A percentile compares a stretch with the other conserved stretches of the same genome.
Conservation (phyloP, 2,113 vertebrate genomes). For the Onychostoma macrolepis region DNA sequence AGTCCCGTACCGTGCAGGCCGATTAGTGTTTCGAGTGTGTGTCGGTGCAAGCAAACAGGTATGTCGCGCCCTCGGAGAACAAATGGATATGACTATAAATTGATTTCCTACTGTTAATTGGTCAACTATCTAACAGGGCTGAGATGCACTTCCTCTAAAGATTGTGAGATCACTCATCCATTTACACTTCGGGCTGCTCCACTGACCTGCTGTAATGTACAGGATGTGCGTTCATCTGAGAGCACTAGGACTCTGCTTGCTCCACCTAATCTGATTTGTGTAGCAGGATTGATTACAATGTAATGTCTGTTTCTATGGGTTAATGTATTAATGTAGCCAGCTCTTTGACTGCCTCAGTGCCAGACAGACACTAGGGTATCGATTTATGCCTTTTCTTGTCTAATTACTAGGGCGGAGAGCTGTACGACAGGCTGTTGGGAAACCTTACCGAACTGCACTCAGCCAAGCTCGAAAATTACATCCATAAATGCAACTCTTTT, state of each 20-base stretch:
- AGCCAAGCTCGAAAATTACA: slow-evolving; percentile 23
- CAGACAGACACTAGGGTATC: slow-evolving; percentile 71
- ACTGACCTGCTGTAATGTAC: slow-evolving; percentile 67
- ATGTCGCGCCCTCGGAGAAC: neutral
- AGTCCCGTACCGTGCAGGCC: neutral
- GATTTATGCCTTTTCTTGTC: slow-evolving; percentile 71
- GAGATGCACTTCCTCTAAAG: slow-evolving; percentile 56
- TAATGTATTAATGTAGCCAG: slow-evolving; percentile 68
- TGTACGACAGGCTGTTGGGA: slow-evolving; percentile 35
- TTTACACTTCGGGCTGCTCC: slow-evolving; percentile 61
- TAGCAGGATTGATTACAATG: slow-evolving; percentile 75
- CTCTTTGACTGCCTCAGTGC: slow-evolving; percentile 66
- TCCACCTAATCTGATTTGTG: slow-evolving; percentile 71
- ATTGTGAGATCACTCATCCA: slow-evolving; percentile 51
- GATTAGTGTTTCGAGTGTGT: slow-evolving; percentile 1
- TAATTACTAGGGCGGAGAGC: slow-evolving; percentile 66
- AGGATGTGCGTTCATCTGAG: slow-evolving; percentile 68
- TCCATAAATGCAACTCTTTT: slow-evolving; percentile 40
- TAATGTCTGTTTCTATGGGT: slow-evolving; percentile 72
- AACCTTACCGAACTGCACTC: slow-evolving; percentile 44
- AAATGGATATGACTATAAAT: slow-evolving; percentile 56
- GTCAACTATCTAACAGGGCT: slow-evolving; percentile 58
- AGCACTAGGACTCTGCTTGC: slow-evolving; percentile 11
- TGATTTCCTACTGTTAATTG: slow-evolving; percentile 56
- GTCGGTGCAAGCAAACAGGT: neutral